Evolutionary conservation across 64 coral and sea anemone genomes (phyloP), one percentile per base, ranked within the genome.

Genomic region (Pachyseris speciosa): DNA sequence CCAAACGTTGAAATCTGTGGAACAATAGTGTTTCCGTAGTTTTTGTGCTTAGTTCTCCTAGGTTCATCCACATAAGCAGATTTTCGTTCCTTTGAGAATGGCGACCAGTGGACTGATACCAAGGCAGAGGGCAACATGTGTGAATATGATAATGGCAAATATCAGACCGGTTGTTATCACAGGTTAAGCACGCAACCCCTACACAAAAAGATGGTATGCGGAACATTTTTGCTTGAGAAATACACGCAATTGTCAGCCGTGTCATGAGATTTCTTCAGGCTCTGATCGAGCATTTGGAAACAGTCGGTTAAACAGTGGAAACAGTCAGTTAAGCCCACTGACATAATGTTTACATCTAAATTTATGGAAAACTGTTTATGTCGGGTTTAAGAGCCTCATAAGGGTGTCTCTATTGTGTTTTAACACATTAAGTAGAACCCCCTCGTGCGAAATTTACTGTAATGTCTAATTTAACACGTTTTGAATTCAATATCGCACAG

Each of bases 121-220:
- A 67, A 9, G 32, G 29, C 17, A 3, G 33, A 39, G 33, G 20
- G 2, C 33, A 70, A 70, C 29, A 39, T 39, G 67, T 5, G 22
- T 40, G 33, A 22, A 63, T 25, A 27, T 63, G 59, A 63, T 63
- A 63, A 24, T 26, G 59, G 3, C 25, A 76, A 9, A 59, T 81
- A 81, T 81, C 77, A 81, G 77, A 81, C 52, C 49, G 33, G 33
- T 61, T 59, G 77, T 76, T 76, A 28, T 76, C 44, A 50, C 50
- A 79, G 75, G 75, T 36, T 57, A 17, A 50, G 34, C 1, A 63
- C 24, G 53, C 61, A 6, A 57, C 36, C 77, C n/a, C 12, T 81
- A 20, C 17, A 5, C 4, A 63, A 61, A 7, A 30, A 36, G 33
- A 22, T 37, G 77, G 31, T 61, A 81, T 61, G 51, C 77, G 77